A percentile compares a stretch with the other conserved stretches of the same genome.
Conservation (phyloP, 2,888 invertebrate genomes). For the Charanyca ferruginea region DNA sequence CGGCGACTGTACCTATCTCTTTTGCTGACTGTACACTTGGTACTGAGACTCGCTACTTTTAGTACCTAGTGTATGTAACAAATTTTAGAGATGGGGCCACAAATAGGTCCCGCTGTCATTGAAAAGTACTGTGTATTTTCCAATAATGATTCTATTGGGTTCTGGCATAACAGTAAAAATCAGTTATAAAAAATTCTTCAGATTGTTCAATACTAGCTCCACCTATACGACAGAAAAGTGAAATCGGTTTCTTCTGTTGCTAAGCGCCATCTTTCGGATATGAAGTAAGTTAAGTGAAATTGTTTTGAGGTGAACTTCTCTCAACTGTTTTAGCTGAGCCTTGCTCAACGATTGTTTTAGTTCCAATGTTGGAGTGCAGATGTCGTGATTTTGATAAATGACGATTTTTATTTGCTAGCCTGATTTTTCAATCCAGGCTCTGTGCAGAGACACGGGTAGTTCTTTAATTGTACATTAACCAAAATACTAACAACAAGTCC, state of each 20-base stretch:
- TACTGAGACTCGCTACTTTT: no score
- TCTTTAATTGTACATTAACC: no score
- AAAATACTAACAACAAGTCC: no score
- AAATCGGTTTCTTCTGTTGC: background rate
- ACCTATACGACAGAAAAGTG: background rate
- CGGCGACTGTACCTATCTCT: no score
- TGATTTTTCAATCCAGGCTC: background rate
- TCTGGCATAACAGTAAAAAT: no score
- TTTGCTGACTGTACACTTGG: no score
- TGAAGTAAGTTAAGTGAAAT: background rate
- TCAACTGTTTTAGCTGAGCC: background rate
- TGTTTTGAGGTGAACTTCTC: background rate
- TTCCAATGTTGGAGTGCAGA: constrained; percentile 25
- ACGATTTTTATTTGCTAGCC: background rate
- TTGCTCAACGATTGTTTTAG: constrained; percentile 3
- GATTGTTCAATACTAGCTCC: background rate
- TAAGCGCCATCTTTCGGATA: constrained; percentile 41
- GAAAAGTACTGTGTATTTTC: no score
- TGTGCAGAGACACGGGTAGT: no score
- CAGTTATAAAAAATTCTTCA: background rate
- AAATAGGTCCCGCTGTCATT: no score
- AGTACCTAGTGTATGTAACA: no score
- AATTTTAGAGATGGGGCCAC: no score
- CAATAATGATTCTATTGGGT: no score
- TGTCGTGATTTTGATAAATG: constrained; percentile 22